Conservation (phyloP, 1,140 invertebrate genomes). For the Anastrepha obliqua region DNA sequence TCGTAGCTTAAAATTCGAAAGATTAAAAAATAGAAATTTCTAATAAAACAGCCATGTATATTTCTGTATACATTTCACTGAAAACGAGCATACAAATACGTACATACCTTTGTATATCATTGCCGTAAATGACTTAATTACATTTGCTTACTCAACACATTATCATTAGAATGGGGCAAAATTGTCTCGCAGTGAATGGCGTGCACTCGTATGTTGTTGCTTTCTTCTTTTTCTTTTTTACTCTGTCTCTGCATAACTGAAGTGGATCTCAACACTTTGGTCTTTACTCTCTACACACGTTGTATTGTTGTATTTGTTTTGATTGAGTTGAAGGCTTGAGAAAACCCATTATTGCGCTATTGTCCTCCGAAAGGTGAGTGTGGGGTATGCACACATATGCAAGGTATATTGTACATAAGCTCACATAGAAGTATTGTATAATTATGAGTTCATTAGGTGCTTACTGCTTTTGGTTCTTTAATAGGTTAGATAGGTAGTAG, state of each 20-base stretch:
- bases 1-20: too few relatives aligned
- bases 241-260: not conserved
- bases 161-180: not conserved
- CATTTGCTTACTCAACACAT: constrained; percentile 47
- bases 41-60: too few relatives aligned
- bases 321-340: not conserved
- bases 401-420: not conserved
- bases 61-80: not conserved
- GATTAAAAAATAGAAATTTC: too few relatives aligned
- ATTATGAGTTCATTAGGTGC: too few relatives aligned
- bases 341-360: not conserved
- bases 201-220: not conserved
- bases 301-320: not conserved
- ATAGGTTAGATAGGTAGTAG: too few relatives aligned
- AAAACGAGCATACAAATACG: not conserved
- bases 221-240: not conserved
- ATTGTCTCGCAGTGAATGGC: not conserved
- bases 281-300: not conserved
- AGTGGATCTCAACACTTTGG: not conserved
- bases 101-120: not conserved
- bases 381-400: not conserved
- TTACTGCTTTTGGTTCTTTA: too few relatives aligned
- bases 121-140: constrained; percentile 3
- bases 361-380: not conserved
- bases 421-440: too few relatives aligned